These are phyloP conservation scores for Salvator merianae DNA, from an alignment of 2,113 vertebrate species.

Conservation along the genomic window DNA sequence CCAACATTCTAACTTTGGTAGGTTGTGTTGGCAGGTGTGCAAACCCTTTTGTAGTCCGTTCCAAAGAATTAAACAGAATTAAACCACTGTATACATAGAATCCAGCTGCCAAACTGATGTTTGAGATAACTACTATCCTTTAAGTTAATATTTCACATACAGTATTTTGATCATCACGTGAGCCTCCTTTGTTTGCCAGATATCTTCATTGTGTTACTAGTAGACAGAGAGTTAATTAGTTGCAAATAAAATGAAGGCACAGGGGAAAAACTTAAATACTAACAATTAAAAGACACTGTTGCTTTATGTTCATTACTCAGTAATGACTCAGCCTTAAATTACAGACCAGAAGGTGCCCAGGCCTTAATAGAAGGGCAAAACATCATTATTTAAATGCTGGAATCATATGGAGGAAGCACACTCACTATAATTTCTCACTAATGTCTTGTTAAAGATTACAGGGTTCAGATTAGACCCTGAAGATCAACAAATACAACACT, in stretches of 20 bases:
- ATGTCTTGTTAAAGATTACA: background rate
- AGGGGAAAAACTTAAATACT: background rate
- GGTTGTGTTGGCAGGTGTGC: no score
- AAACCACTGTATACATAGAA: background rate
- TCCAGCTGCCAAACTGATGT: background rate
- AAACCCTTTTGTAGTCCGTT: background rate
- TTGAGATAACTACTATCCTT: background rate
- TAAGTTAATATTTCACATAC: background rate
- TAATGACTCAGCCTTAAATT: constrained; percentile 17
- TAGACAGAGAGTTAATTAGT: constrained; percentile 22
- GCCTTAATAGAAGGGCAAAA: background rate
- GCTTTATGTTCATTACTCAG: background rate
- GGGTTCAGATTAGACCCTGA: background rate
- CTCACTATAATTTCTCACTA: constrained; percentile 6
- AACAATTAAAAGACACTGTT: background rate
- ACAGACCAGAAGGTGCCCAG: background rate
- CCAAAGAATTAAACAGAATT: background rate
- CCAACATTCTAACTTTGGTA: no score
- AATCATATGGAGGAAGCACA: background rate
- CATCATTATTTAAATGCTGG: background rate
- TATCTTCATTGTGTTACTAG: background rate
- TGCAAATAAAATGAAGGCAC: constrained; percentile 22
- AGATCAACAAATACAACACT: background rate
- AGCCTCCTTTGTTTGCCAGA: background rate
- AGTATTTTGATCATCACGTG: background rate